phyloP scores from a whole-genome alignment of 2,888 invertebrate species.

The Choristoneura rosaceana region DNA sequence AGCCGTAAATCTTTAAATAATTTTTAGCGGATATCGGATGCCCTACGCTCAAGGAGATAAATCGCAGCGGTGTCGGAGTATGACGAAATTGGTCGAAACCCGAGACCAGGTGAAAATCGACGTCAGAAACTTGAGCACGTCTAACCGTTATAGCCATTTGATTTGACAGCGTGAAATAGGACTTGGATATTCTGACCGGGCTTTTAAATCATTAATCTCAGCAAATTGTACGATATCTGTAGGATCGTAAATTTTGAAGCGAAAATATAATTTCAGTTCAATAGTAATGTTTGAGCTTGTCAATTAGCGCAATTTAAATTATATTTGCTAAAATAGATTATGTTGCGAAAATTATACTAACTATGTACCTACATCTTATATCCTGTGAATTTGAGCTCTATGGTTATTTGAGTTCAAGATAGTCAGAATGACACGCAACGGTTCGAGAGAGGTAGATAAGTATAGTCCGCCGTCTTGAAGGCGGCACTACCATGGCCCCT shows the following conservation, averaged over 20 bases:
- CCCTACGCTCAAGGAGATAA: slow-evolving; percentile 56
- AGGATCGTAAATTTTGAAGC: slow-evolving; percentile 24
- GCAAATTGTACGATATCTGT: slow-evolving; percentile 32
- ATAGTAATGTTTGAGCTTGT: slow-evolving; percentile 18
- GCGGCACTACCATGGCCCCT: too few relatives aligned
- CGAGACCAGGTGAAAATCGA: slow-evolving; percentile 57
- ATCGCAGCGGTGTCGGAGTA: slow-evolving; percentile 55
- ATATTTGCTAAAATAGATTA: background rate
- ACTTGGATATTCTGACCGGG: slow-evolving; percentile 44
- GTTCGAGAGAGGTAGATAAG: too few relatives aligned
- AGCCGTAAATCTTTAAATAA: slow-evolving; percentile 23
- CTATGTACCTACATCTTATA: background rate
- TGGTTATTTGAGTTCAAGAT: background rate
- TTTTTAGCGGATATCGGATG: slow-evolving; percentile 29
- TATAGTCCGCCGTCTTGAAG: too few relatives aligned
- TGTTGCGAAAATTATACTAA: background rate
- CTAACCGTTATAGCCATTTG: slow-evolving; percentile 52
- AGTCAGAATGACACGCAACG: too few relatives aligned
- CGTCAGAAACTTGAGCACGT: slow-evolving; percentile 49
- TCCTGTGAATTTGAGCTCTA: too few relatives aligned
- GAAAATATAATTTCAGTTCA: slow-evolving; percentile 22
- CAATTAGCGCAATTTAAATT: slow-evolving; percentile 1
- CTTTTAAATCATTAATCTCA: slow-evolving; percentile 37
- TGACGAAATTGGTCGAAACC: slow-evolving; percentile 58
- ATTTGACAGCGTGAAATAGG: slow-evolving; percentile 69